Conservation (phyloP, 2,888 invertebrate genomes). For the Cecidostiba fungosa region DNA sequence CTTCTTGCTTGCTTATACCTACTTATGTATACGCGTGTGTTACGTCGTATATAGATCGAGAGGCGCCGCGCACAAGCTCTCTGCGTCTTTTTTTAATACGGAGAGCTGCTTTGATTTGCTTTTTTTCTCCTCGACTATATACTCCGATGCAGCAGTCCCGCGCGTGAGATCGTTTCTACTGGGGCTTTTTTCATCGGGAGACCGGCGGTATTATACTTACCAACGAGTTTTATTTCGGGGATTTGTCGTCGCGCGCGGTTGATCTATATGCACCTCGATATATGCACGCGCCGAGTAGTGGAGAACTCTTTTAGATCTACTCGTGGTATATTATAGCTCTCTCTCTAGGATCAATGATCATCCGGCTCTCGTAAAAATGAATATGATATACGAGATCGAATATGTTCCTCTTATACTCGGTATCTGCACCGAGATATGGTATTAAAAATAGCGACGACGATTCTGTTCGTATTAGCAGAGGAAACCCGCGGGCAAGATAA, state of each 20-base stretch:
- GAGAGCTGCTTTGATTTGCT: neutral
- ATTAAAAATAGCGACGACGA: no score
- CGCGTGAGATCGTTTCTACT: neutral
- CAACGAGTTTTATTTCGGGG: constrained; percentile 3
- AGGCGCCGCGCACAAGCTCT: neutral
- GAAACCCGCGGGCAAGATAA: no score
- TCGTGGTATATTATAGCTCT: no score
- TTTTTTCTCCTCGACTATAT: neutral
- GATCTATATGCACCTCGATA: neutral
- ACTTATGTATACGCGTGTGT: neutral
- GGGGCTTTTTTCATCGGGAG: neutral
- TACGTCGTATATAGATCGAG: neutral
- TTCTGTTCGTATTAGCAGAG: no score
- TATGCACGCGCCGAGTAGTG: no score
- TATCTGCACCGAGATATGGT: no score
- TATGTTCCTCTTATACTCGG: no score
- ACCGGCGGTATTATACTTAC: neutral
- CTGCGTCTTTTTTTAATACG: constrained; percentile 2
- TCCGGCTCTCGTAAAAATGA: neutral
- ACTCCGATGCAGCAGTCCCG: neutral
- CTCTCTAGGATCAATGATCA: neutral
- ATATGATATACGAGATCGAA: neutral
- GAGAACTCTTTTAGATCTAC: no score
- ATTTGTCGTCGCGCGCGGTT: constrained; percentile 4
- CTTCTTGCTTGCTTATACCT: neutral